phyloP scores from a whole-genome alignment of 2,888 invertebrate species.

The Hybos culiciformis region DNA sequence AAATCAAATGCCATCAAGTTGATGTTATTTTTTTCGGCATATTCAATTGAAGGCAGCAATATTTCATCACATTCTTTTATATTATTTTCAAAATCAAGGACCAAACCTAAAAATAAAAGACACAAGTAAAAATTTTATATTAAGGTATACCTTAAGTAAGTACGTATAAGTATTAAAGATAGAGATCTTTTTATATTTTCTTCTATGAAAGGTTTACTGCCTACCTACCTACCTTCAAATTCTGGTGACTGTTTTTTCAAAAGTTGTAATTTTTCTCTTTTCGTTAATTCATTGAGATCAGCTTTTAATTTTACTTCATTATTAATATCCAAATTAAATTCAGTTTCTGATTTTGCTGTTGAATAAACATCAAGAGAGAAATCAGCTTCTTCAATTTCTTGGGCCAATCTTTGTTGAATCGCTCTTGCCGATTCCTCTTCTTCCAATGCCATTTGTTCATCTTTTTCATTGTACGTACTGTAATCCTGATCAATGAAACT shows the following conservation, averaged over 20 bases:
- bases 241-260: constrained; percentile 81
- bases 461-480: constrained; percentile 33
- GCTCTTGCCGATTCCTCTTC: constrained; percentile 75
- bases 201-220: constrained; percentile 57
- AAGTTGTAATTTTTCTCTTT: constrained; percentile 60
- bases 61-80: constrained; percentile 50
- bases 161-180: too few relatives aligned
- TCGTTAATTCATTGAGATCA: constrained; percentile 61
- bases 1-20: constrained; percentile 55
- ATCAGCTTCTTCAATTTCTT: constrained; percentile 67
- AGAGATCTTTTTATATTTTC: constrained; percentile 51
- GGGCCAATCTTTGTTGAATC: constrained; percentile 61
- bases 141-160: too few relatives aligned
- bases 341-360: constrained; percentile 18
- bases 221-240: constrained; percentile 60
- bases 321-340: constrained; percentile 13
- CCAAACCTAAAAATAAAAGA: too few relatives aligned
- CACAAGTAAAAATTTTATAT: too few relatives aligned
- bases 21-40: constrained; percentile 47
- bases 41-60: constrained; percentile 51
- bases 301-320: constrained; percentile 47
- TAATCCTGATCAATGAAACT: constrained; percentile 84
- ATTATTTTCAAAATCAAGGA: constrained; percentile 64
- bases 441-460: constrained; percentile 58
- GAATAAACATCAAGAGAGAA: constrained; percentile 48